Evolutionary conservation across 2,797 vertebrate species (phyloP), one percentile per base, ranked within the genome.

Genomic region (Rhodeus uyekii): DNA sequence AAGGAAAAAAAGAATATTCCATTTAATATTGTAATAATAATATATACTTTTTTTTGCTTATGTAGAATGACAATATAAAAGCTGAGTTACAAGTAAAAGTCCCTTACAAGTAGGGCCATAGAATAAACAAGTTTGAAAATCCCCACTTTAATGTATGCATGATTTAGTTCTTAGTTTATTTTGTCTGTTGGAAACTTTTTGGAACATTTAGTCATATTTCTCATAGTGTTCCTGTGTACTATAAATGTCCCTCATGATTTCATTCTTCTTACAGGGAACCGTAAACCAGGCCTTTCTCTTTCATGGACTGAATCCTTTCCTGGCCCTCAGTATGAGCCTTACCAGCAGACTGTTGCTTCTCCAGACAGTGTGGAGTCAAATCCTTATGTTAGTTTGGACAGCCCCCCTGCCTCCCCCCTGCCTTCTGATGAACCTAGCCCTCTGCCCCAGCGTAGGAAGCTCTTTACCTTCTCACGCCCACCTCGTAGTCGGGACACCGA

Each of bases 331-430:
- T 97, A 96, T 82, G 92, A 92, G 80, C 88, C 93, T 79, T 97
- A 96, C 80, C 96, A 95, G 85, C 94, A 90, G 0, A 89, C 88
- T 32, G 86, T 92, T 76, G 92, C 94, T 8, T 96, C 95, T 19
- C 96, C 96, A 27, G 96, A 95, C 95, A 98, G 97, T 83, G 94
- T 95, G 0, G 98, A 99, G 68, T 98, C 97, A 78, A 98, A 99
- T 90, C 98, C 98, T 0, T 99, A 99, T 0, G 96, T 98, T 82
- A 98, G 97, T 92, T 92, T 99, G 81, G 98, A 99, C 91, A 98
- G 97, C 92, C 97, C 97, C 86, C 92, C 93, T 0, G 91, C 92
- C 0, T 95, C 96, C 0, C 95, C 96, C 0, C 95, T 94, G 12
- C 96, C 89, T 44, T 88, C 91, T 34, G 48, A 85, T 32, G 86